Conservation (phyloP, 2,113 vertebrate species). For the Solea senegalensis region DNA sequence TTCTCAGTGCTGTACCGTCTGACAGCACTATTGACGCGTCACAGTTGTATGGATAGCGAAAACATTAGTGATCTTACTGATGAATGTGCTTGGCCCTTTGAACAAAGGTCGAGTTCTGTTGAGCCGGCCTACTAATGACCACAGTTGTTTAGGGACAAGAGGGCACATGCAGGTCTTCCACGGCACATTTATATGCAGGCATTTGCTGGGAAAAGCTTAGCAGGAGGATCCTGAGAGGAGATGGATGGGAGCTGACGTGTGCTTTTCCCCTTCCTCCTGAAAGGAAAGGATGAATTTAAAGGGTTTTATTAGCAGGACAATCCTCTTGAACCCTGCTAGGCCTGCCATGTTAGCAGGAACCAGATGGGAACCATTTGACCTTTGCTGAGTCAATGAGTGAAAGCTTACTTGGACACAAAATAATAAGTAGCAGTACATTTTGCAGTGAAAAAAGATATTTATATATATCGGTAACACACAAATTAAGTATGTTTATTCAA, state of each 20-base stretch:
- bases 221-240: slow-evolving; percentile 47
- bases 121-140: slow-evolving; percentile 37
- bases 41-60: slow-evolving; percentile 33
- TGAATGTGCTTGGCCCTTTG: slow-evolving; percentile 7
- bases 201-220: slow-evolving; percentile 52
- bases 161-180: slow-evolving; percentile 30
- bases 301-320: slow-evolving; percentile 46
- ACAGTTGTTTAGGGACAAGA: slow-evolving; percentile 33
- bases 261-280: slow-evolving; percentile 52
- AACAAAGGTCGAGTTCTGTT: slow-evolving; percentile 14
- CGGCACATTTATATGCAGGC: slow-evolving; percentile 57
- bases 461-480: no score
- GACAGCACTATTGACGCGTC: slow-evolving; percentile 6
- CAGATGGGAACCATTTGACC: slow-evolving; percentile 48
- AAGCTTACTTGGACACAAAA: not conserved
- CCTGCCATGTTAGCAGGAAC: slow-evolving; percentile 54
- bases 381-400: slow-evolving; percentile 13
- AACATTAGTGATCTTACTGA: slow-evolving; percentile 34
- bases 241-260: slow-evolving; percentile 36
- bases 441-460: no score
- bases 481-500: no score
- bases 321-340: slow-evolving; percentile 55
- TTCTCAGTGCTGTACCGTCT: slow-evolving; percentile 5
- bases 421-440: no score
- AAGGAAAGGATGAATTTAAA: slow-evolving; percentile 65